Percentiles rank a stretch among this genome's conserved stretches.
Evolutionary conservation across 1,140 invertebrate species (phyloP).

Genomic region (Nasonia giraulti): DNA sequence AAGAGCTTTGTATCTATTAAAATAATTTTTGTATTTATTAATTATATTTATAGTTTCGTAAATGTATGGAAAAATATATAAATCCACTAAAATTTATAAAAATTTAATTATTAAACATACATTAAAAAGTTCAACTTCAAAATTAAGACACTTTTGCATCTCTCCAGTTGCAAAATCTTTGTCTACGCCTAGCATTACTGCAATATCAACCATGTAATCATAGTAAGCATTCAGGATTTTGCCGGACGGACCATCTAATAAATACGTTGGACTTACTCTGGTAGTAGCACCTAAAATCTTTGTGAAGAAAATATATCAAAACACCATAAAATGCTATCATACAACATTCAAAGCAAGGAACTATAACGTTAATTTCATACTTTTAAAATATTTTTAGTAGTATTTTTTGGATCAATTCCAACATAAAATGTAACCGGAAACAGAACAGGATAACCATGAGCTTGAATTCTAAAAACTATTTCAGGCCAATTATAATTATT

Average conservation of each 20-base stretch:
- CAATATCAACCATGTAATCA: constrained; percentile 89
- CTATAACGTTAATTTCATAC: constrained; percentile 84
- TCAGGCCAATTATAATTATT: constrained; percentile 85
- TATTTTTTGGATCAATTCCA: neutral
- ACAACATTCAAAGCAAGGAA: neutral
- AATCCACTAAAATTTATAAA: neutral
- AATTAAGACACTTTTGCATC: constrained; percentile 75
- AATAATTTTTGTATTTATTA: neutral
- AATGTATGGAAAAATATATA: neutral
- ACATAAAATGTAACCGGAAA: constrained; percentile 74
- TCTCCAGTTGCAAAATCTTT: constrained; percentile 71
- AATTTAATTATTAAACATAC: constrained; percentile 62
- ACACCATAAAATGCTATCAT: too few relatives aligned
- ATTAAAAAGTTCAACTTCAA: constrained; percentile 78
- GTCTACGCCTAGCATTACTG: constrained; percentile 89
- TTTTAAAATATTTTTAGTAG: neutral
- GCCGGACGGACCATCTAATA: neutral
- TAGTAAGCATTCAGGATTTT: constrained; percentile 4
- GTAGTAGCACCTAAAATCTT: neutral
- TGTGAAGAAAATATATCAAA: constrained; percentile 78
- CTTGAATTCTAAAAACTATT: constrained; percentile 86
- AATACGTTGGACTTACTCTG: neutral
- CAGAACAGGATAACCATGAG: constrained; percentile 88
- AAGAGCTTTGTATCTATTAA: neutral
- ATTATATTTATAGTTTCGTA: neutral